Base-by-base conservation (phyloP, 2,113 vertebrate species). In the Indicator indicator region DNA sequence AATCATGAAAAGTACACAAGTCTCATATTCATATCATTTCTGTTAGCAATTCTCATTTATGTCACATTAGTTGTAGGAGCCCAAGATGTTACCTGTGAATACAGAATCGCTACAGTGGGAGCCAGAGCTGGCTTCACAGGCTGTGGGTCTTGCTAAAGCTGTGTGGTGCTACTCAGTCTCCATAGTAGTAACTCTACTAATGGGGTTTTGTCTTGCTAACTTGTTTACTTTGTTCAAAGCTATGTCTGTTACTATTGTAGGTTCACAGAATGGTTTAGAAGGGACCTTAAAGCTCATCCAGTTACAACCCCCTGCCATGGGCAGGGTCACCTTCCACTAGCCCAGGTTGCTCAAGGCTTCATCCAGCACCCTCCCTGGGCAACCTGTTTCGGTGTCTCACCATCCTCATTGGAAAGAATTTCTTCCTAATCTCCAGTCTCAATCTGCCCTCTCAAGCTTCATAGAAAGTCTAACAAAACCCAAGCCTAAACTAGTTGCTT, bases 131-230 rank as follows among this genome's bases (percentile, higher is more conserved):
- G 33, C 78, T 88, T 94, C 74, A 74, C 17, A 73, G 89, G 63
- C 60, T 88, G 69, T 79, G 55, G 55, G 60, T 86, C 89, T 87
- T 90, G 77, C 65, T 92, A 77, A 83, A 90, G 65, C 72, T 92
- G 52, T 63, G 42, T 90, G 76, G 50, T 92, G 74, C 84, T 93
- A 71, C 78, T 95, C 78, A 76, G 54, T 75, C 62, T 94, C 9
- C 9, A 3, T 70, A 94, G 89, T 75, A 84, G 70, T 86, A 89
- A 72, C 58, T 88, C 76, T 95, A 17, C 62, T 84, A 68, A 89
- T 86, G 74, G n/a, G 74, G n/a, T 86, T 38, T 95, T 92, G 74
- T 89, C 93, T 94, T 94, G 67, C 44, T 91, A 62, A 87, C 71
- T 84, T 89, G 33, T 87, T 86, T 89, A 84, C 89, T 87, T 89